Conservation (phyloP, 2,113 vertebrate genomes). For the Rhinoptilus africanus region DNA sequence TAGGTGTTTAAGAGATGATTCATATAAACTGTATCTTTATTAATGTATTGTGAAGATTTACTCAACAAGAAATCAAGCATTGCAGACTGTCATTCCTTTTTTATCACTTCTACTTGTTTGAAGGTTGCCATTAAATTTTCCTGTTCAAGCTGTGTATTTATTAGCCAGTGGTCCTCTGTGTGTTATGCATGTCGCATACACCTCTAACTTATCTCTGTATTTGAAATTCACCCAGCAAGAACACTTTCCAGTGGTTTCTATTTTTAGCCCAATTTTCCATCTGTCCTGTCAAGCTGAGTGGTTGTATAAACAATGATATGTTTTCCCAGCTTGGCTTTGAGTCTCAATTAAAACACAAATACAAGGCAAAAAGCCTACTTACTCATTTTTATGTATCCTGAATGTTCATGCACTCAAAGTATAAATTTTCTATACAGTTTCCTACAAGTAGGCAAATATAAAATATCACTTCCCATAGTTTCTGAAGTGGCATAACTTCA, state of each 20-base stretch:
- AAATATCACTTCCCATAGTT: not conserved
- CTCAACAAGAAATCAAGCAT: not conserved
- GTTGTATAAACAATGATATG: constrained; percentile 25
- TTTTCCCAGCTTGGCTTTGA: constrained; percentile 18
- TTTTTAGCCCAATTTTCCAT: constrained; percentile 35
- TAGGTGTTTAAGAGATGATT: not conserved
- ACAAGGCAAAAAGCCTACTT: not conserved
- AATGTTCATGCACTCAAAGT: not conserved
- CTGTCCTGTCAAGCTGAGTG: constrained; percentile 26
- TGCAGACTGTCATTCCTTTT: not conserved
- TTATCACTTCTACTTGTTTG: not conserved
- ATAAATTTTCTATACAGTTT: constrained; percentile 17
- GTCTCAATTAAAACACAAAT: constrained; percentile 38
- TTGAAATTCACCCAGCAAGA: constrained; percentile 2
- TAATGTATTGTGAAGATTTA: not conserved
- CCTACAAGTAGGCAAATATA: not conserved
- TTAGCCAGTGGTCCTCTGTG: not conserved
- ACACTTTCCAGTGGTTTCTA: not conserved
- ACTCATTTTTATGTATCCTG: constrained; percentile 36
- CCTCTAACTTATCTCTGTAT: not conserved
- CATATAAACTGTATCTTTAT: not conserved
- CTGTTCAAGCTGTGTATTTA: not conserved
- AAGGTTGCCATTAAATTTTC: constrained; percentile 3
- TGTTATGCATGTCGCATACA: not conserved
- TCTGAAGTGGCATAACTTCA: not conserved